Evolutionary conservation across 1,140 invertebrate species (phyloP).

Genomic region (Ooceraea biroi): DNA sequence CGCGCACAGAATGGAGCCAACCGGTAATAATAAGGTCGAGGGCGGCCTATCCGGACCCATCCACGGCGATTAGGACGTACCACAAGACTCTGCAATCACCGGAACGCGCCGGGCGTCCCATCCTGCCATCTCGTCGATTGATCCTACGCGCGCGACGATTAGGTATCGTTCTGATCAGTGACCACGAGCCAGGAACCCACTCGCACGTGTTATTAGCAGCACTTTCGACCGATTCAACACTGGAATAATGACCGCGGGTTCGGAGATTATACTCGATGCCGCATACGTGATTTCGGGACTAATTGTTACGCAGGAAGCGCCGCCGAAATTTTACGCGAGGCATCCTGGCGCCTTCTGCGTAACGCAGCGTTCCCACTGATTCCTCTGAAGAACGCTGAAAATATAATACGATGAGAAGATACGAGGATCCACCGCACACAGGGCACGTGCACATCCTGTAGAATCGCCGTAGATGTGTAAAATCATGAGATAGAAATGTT

Average conservation of each 20-base stretch:
- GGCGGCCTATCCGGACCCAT: constrained; percentile 67
- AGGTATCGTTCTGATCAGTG: constrained; percentile 57
- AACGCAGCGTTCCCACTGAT: background rate
- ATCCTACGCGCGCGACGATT: constrained; percentile 51
- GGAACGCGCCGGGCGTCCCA: constrained; percentile 11
- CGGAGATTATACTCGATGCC: constrained; percentile 32
- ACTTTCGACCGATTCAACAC: constrained; percentile 34
- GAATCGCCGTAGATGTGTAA: background rate
- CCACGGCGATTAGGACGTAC: constrained; percentile 73
- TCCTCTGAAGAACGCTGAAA: background rate
- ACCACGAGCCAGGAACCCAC: constrained; percentile 26
- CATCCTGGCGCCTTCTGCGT: background rate
- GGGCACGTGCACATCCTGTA: too few relatives aligned
- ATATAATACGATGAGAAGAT: too few relatives aligned
- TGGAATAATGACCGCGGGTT: constrained; percentile 37
- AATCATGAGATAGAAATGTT: too few relatives aligned
- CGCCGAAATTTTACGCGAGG: constrained; percentile 40
- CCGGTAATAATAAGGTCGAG: constrained; percentile 71
- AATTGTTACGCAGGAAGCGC: constrained; percentile 26
- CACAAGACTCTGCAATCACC: constrained; percentile 60
- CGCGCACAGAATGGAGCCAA: constrained; percentile 60
- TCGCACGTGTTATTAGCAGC: constrained; percentile 64
- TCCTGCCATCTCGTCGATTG: constrained; percentile 23
- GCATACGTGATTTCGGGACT: constrained; percentile 40
- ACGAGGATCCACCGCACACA: background rate